A percentile compares a stretch with the other conserved stretches of the same genome.
Conservation (phyloP, 2,888 invertebrate species). For the Falcaria lacertinaria region DNA sequence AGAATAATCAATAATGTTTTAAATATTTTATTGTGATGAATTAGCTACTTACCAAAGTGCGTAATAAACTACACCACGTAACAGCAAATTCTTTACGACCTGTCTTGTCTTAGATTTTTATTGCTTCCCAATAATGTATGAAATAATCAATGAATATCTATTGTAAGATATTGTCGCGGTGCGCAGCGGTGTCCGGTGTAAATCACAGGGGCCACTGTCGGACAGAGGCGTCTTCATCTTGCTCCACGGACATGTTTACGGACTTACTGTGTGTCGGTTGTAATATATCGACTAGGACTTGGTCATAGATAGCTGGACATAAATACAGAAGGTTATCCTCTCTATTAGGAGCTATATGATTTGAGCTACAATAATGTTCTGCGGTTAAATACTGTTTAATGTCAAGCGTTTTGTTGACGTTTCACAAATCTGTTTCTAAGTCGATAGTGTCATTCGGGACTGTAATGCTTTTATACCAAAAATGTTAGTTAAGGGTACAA, state of each 20-base stretch:
- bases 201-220: slow-evolving; percentile 40
- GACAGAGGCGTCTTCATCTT: slow-evolving; percentile 23
- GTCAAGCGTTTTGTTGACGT: no score
- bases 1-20: no score
- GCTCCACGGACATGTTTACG: slow-evolving; percentile 32
- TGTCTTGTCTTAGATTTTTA: slow-evolving; percentile 8
- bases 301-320: no score
- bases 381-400: no score
- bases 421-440: no score
- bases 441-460: no score
- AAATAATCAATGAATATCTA: slow-evolving; percentile 21
- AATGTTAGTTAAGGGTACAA: no score
- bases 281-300: background rate
- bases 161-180: slow-evolving; percentile 39
- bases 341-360: no score
- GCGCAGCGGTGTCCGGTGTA: slow-evolving; percentile 50
- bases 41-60: background rate
- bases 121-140: slow-evolving; percentile 10
- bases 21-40: no score
- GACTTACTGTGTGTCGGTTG: background rate
- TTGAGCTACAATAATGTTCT: no score
- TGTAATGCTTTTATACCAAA: no score
- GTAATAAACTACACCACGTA: background rate
- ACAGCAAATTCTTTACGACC: background rate
- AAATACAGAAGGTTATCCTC: no score